Conservation (phyloP, 1,140 invertebrate genomes). For the Drosophila arizonae region DNA sequence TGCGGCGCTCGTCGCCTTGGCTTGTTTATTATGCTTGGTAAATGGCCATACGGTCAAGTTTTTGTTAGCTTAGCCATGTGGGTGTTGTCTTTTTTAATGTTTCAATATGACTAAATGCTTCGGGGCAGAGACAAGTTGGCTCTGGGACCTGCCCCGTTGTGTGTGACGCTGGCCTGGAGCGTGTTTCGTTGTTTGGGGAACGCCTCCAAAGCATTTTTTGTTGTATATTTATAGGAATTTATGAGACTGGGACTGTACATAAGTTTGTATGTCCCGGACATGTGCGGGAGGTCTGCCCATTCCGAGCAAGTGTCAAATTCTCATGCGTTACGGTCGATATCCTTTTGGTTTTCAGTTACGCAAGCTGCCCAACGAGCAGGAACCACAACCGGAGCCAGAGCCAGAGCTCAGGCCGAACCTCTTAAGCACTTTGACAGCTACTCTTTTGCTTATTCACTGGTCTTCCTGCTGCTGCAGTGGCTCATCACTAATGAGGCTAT, state of each 20-base stretch:
- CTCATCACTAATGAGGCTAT: constrained; percentile 78
- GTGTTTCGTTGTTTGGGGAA: constrained; percentile 35
- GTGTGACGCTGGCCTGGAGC: constrained; percentile 18
- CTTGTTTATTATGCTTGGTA: constrained; percentile 63
- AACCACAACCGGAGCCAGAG: constrained; percentile 13
- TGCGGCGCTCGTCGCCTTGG: constrained; percentile 43
- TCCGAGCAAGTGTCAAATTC: constrained; percentile 56
- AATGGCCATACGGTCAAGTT: constrained; percentile 64
- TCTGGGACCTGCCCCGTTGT: constrained; percentile 33
- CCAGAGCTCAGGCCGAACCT: constrained; percentile 33
- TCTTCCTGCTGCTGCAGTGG: constrained; percentile 52
- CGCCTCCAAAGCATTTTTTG: constrained; percentile 56
- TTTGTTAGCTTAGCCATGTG: constrained; percentile 62
- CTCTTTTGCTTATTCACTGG: constrained; percentile 36
- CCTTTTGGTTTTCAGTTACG: constrained; percentile 77
- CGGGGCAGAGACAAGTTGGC: constrained; percentile 52
- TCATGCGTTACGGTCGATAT: constrained; percentile 72
- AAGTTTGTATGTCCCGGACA: constrained; percentile 8
- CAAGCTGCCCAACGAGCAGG: constrained; percentile 34
- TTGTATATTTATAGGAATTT: constrained; percentile 50
- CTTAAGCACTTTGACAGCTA: constrained; percentile 71
- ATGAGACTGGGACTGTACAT: background rate
- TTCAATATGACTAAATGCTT: constrained; percentile 80
- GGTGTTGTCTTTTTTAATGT: constrained; percentile 81
- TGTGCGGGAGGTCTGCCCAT: constrained; percentile 39